Percentiles rank a stretch among this genome's conserved stretches.
phyloP scores from a whole-genome alignment of 2,113 vertebrate genomes.

The Dipodomys ordii region DNA sequence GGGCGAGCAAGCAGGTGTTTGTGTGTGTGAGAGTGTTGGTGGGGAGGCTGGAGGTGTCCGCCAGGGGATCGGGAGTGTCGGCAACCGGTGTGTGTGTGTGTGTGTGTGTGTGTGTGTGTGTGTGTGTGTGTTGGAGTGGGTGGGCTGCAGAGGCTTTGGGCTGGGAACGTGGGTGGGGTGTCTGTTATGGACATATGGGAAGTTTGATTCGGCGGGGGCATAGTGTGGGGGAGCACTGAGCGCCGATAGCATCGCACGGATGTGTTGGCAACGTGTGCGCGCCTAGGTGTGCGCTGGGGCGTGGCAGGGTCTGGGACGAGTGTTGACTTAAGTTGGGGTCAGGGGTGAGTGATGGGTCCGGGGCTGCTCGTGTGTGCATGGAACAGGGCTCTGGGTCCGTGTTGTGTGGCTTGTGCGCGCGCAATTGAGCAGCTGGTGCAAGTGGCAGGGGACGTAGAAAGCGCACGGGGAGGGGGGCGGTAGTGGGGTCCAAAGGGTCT shows the following conservation, averaged over 20 bases:
- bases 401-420: background rate
- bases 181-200: conserved; percentile 57
- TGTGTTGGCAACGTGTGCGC: background rate
- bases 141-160: conserved; percentile 31
- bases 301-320: conserved; percentile 50
- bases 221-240: background rate
- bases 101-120: no score
- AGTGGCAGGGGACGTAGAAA: conserved; percentile 29
- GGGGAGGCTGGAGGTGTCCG: conserved; percentile 18
- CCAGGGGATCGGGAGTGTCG: background rate
- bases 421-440: conserved; percentile 9
- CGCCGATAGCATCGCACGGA: background rate
- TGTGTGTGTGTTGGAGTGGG: no score
- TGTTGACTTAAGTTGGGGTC: conserved; percentile 48
- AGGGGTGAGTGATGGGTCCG: background rate
- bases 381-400: background rate
- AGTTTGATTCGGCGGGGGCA: conserved; percentile 36
- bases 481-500: conserved; percentile 6
- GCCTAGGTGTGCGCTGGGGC: conserved; percentile 66
- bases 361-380: background rate
- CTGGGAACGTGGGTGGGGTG: conserved; percentile 55
- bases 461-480: background rate
- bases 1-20: conserved; percentile 50
- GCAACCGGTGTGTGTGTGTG: conserved; percentile 5
- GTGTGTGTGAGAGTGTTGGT: background rate